Evolutionary conservation across 2,113 vertebrate species (phyloP), one percentile per base, ranked within the genome.

Genomic region (Hypanus sabinus): DNA sequence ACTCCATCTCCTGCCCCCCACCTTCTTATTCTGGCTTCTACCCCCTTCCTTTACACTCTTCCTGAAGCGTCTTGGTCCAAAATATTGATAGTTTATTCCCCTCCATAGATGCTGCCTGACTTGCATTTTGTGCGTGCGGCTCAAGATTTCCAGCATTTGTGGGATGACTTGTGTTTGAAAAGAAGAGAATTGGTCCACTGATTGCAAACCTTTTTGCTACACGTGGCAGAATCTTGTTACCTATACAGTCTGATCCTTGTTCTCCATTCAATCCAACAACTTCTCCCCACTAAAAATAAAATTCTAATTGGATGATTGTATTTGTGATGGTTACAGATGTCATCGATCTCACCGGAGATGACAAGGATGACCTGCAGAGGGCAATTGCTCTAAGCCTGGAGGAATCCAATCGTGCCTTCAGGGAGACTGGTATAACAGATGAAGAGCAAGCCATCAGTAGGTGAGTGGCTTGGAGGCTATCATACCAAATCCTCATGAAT

Each of bases 311-410:
- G 22, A 83, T 1, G 62, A 36, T 38, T 76, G n/a, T 94, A 27
- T 83, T 80, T 87, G 46, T 68, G 30, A 1, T n/a, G 95, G 95
- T 96, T 97, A 96, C 96, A 99, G 99, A 98, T 96, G 98, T 99
- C 95, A 99, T 99, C 94, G 99, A 99, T 97, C 98, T 99, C 96
- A 99, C 99, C 94, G 99, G 98, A 94, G 98, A 99, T 95, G 99
- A 99, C 97, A 99, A 99, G 97, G 99, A 99, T 98, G 99, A 99
- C 97, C 98, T 99, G 96, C 99, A 99, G 97, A 98, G 98, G 95
- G 99, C 99, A 85, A 99, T 99, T 94, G 98, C 99, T 94, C 98
- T 99, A 96, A 99, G 99, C 96, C 96, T 99, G 97, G 98, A 99
- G 95, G 99, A 99, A 96, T 99, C 98, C 94, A 99, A 96, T 96